A percentile compares a stretch with the other conserved stretches of the same genome.
Conservation (phyloP, 2,797 vertebrate genomes). For the Etheostoma perlongum region DNA sequence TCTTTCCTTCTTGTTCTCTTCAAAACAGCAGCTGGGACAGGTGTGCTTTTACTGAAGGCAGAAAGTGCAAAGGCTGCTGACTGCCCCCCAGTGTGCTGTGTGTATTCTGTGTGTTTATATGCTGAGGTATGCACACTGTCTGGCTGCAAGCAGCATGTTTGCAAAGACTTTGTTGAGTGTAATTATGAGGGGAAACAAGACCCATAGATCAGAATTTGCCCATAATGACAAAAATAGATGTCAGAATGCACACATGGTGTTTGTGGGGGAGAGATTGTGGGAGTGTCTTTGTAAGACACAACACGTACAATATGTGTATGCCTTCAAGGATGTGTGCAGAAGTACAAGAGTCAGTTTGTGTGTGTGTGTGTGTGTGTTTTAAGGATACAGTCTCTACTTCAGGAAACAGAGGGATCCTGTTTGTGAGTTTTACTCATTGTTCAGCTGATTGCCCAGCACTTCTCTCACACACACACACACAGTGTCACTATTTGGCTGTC, state of each 20-base stretch:
- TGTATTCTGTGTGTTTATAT: constrained; percentile 56
- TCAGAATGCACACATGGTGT: constrained; percentile 43
- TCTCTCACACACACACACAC: constrained; percentile 14
- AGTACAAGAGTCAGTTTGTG: constrained; percentile 36
- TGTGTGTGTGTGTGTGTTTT: constrained; percentile 33
- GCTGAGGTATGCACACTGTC: constrained; percentile 69
- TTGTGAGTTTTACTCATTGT: constrained; percentile 85
- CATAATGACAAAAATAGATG: constrained; percentile 64
- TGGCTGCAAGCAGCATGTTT: constrained; percentile 53
- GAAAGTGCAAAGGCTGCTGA: constrained; percentile 72
- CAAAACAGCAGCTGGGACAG: constrained; percentile 88
- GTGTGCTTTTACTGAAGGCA: constrained; percentile 82
- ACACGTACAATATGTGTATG: constrained; percentile 17
- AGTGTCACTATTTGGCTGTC: constrained; percentile 43
- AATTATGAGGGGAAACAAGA: constrained; percentile 64
- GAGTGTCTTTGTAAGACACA: constrained; percentile 32
- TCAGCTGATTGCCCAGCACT: constrained; percentile 68
- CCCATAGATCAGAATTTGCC: constrained; percentile 50
- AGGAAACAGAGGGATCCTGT: constrained; percentile 90
- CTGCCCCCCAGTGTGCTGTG: constrained; percentile 58
- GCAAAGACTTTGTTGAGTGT: constrained; percentile 61
- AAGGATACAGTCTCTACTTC: constrained; percentile 73
- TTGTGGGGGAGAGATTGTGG: constrained; percentile 19
- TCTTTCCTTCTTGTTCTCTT: constrained; percentile 66
- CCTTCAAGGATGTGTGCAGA: constrained; percentile 52